phyloP scores from a whole-genome alignment of 2,888 invertebrate genomes.

The Phlogophora meticulosa region DNA sequence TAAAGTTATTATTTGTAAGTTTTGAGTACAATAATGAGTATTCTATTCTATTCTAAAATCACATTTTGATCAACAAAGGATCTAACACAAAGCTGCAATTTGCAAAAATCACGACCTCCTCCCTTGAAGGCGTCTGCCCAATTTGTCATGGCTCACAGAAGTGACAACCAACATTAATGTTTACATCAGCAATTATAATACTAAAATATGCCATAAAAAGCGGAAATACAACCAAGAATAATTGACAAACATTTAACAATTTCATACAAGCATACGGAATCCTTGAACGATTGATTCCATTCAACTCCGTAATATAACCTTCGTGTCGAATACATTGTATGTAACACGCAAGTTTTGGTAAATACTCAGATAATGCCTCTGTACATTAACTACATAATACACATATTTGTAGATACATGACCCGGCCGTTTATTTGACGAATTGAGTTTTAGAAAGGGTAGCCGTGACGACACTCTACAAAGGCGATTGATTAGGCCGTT shows the following conservation, averaged over 20 bases:
- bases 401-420: not conserved
- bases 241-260: constrained; percentile 29
- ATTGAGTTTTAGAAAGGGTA: not conserved
- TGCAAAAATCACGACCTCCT: too few species aligned
- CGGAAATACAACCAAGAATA: constrained; percentile 29
- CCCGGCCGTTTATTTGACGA: not conserved
- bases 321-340: constrained; percentile 43
- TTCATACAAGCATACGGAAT: constrained; percentile 43
- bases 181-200: too few species aligned
- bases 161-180: not conserved
- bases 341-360: constrained; percentile 48
- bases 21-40: too few species aligned
- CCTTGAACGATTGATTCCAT: constrained; percentile 46
- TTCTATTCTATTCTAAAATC: too few species aligned
- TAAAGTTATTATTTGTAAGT: too few species aligned
- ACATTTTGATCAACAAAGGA: too few species aligned
- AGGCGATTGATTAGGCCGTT: not conserved
- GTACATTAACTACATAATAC: not conserved
- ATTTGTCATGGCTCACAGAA: not conserved
- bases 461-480: too few species aligned
- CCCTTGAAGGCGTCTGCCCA: too few species aligned
- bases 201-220: constrained; percentile 11
- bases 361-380: constrained; percentile 36
- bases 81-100: too few species aligned
- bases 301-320: constrained; percentile 45